Conservation (phyloP, 2,113 vertebrate genomes). For the Paracanthobrama guichenoti region DNA sequence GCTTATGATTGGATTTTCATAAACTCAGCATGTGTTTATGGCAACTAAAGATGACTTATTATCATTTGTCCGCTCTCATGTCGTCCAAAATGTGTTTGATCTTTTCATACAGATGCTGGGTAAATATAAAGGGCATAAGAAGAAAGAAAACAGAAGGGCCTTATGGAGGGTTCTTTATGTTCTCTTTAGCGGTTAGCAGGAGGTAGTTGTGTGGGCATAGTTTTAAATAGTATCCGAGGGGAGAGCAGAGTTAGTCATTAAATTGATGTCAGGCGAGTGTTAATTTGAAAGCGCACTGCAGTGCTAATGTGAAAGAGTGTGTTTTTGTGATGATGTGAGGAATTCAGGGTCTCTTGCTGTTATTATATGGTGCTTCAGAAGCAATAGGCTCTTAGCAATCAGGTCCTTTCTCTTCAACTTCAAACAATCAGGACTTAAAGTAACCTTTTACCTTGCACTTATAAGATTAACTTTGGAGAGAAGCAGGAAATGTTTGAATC, state of each 20-base stretch:
- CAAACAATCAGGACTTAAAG: not conserved
- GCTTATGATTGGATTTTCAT: slow-evolving; percentile 46
- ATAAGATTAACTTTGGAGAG: not conserved
- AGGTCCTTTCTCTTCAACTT: slow-evolving; percentile 15
- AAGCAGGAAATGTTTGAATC: not conserved
- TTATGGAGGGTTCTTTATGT: slow-evolving; percentile 35
- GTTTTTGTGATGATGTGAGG: slow-evolving; percentile 28
- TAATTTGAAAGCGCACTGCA: slow-evolving; percentile 35
- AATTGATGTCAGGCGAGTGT: slow-evolving; percentile 34
- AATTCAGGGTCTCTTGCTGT: slow-evolving; percentile 30
- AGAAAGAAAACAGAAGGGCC: slow-evolving; percentile 34
- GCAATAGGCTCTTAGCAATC: not conserved
- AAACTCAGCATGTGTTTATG: slow-evolving; percentile 39
- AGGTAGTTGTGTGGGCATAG: not conserved
- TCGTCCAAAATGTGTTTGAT: slow-evolving; percentile 35
- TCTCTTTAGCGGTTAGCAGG: slow-evolving; percentile 32
- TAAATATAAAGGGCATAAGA: slow-evolving; percentile 19
- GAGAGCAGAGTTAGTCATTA: slow-evolving; percentile 27
- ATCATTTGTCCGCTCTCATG: slow-evolving; percentile 7
- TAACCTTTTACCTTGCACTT: not conserved
- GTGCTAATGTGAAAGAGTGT: slow-evolving; percentile 29
- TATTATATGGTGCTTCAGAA: slow-evolving; percentile 8
- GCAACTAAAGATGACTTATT: slow-evolving; percentile 29
- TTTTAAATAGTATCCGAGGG: slow-evolving; percentile 5
- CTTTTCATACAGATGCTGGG: slow-evolving; percentile 37